A percentile compares a stretch with the other conserved stretches of the same genome.
These are phyloP conservation scores for Psittacula derbiana DNA, from an alignment of 2,797 vertebrate genomes.

Conservation along the genomic window DNA sequence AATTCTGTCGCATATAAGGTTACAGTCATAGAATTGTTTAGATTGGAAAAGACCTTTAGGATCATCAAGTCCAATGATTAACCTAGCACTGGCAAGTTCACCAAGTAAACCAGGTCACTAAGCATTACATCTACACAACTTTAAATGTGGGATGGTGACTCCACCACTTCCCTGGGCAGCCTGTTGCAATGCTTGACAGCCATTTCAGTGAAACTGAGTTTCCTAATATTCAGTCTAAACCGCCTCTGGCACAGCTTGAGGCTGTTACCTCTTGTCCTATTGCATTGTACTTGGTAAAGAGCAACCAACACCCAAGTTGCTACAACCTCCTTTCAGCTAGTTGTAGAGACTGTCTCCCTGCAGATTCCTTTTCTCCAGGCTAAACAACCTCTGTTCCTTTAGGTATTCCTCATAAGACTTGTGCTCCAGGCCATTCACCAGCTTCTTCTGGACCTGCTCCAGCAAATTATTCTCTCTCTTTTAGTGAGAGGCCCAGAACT, in stretches of 20 bases:
- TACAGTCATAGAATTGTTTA: not conserved
- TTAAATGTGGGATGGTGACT: not conserved
- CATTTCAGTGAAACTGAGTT: not conserved
- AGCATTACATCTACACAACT: not conserved
- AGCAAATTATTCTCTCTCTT: not conserved
- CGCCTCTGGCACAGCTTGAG: not conserved
- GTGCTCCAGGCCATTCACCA: not conserved
- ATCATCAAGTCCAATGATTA: not conserved
- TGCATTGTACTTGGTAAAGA: not conserved
- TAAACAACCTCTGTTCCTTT: not conserved
- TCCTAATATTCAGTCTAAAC: not conserved
- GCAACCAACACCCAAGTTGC: not conserved
- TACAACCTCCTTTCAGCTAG: not conserved
- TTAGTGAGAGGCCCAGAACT: not conserved
- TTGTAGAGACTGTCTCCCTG: not conserved
- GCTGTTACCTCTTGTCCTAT: not conserved
- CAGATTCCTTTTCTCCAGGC: not conserved
- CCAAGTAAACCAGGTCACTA: not conserved
- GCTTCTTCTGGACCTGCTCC: not conserved
- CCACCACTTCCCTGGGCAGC: not conserved
- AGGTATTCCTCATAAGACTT: not conserved
- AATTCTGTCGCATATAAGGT: not conserved
- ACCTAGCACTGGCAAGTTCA: not conserved
- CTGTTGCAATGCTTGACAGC: not conserved
- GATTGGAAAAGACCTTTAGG: not conserved